phyloP scores from a whole-genome alignment of 2,888 invertebrate species.

The Euzetes globulus region DNA sequence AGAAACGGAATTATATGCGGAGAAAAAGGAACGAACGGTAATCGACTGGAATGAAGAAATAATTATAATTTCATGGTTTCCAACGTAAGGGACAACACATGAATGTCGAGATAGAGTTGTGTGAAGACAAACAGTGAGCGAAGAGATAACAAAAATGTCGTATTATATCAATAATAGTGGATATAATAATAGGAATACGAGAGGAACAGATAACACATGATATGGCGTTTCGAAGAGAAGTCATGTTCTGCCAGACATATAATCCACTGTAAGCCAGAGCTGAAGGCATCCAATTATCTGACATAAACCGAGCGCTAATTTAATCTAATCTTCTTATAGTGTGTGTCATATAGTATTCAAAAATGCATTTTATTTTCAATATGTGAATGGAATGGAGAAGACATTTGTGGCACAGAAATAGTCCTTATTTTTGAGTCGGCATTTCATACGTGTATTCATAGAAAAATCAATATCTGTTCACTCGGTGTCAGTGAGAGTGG shows the following conservation, averaged over 20 bases:
- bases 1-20: background rate
- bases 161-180: slow-evolving; percentile 25
- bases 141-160: slow-evolving; percentile 26
- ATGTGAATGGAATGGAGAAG: background rate
- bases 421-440: background rate
- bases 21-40: background rate
- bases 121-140: slow-evolving; percentile 15
- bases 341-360: slow-evolving; percentile 22
- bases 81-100: background rate
- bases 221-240: background rate
- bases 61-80: slow-evolving; percentile 20
- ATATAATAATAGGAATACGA: slow-evolving; percentile 10
- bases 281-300: slow-evolving; percentile 22
- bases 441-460: background rate
- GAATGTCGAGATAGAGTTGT: background rate
- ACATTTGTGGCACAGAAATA: background rate
- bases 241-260: background rate
- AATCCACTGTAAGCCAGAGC: slow-evolving; percentile 1
- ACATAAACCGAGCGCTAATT: slow-evolving; percentile 20
- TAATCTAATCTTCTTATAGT: slow-evolving; percentile 23
- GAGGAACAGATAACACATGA: slow-evolving; percentile 8
- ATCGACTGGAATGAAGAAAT: slow-evolving; percentile 3
- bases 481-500: background rate
- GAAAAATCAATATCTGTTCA: background rate
- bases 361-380: background rate